Base-by-base conservation (phyloP, 2,888 invertebrate species). In the Napeogenes inachia region DNA sequence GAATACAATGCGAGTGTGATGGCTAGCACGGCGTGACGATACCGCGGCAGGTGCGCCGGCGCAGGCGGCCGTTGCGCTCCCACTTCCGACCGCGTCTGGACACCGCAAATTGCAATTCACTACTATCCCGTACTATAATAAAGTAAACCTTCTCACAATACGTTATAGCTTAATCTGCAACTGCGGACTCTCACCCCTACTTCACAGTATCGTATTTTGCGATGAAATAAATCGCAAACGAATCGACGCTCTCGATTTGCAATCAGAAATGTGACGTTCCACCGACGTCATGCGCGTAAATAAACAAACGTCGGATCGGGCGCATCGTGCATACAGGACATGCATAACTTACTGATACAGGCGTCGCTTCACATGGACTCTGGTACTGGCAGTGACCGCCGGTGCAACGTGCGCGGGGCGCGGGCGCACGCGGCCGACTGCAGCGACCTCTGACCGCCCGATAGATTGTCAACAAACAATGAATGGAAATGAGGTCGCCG, bases 391-490 rank as follows among this genome's bases (percentile, higher is more conserved):
- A 21, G 21, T 21, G 21, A 21, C 21, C 21, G 21, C 21, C 21
- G 21, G 21, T 21, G 21, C 21, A 21, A 21, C 21, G 21, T 21
- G 21, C 21, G 21, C 21, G 21, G 21, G 21, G 21, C 21, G 21
- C 21, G 21, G 21, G 21, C 21, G 21, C 21, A 21, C 21, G 21
- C 21, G 21, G 21, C 21, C 21, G 21, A 21, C 21, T 21, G 21
- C 73, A 69, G 71, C 73, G 75, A 78, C 82, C 83, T 80, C 82
- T 80, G 81, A 80, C 81, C 69, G 66, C 69, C 73, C 78, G 78
- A 70, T 78, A 73, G 77, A 81, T 85, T 86, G 84, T 85, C 87
- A 86, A 87, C 85, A 85, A 81, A 81, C 78, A 80, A 84, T 87
- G 80, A 87, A 88, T 87, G 87, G 82, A 84, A 85, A 87, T 84